Conservation (phyloP, 2,888 invertebrate genomes). For the Cetonia aurata region DNA sequence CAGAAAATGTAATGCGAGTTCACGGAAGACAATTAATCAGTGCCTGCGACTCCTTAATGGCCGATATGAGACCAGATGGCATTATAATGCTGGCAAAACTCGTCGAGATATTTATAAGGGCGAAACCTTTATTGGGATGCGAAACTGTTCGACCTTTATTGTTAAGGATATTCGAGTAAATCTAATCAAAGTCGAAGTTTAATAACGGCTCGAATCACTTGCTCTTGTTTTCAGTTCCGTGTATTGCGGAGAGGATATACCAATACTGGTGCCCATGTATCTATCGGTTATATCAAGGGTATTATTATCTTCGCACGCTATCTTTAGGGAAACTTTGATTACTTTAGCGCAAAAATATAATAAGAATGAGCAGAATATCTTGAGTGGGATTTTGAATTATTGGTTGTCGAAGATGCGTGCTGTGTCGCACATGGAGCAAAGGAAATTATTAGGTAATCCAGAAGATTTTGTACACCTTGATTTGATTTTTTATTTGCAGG, state of each 20-base stretch:
- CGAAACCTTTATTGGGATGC: constrained; percentile 80
- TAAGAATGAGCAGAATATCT: constrained; percentile 73
- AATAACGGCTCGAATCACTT: not conserved
- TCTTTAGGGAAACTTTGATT: constrained; percentile 73
- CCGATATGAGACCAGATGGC: constrained; percentile 83
- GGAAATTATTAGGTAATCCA: constrained; percentile 82
- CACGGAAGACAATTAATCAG: constrained; percentile 79
- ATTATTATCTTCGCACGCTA: constrained; percentile 76
- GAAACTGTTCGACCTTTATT: constrained; percentile 77
- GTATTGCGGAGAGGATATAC: constrained; percentile 77
- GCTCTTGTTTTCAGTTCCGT: constrained; percentile 70
- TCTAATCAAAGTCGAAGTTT: constrained; percentile 32
- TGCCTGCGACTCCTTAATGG: constrained; percentile 78
- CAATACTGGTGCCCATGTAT: constrained; percentile 82
- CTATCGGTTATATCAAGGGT: constrained; percentile 84
- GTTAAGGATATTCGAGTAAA: constrained; percentile 73
- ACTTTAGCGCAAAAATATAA: constrained; percentile 66
- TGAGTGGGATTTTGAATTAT: constrained; percentile 79
- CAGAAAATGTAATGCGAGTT: constrained; percentile 80
- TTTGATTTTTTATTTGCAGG: constrained; percentile 24
- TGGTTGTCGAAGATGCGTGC: constrained; percentile 86
- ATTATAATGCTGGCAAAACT: constrained; percentile 79
- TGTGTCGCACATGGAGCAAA: constrained; percentile 82
- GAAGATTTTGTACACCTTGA: constrained; percentile 12
- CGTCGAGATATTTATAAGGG: constrained; percentile 82